Conservation (phyloP, 2,888 invertebrate genomes). For the Incurvaria masculella region DNA sequence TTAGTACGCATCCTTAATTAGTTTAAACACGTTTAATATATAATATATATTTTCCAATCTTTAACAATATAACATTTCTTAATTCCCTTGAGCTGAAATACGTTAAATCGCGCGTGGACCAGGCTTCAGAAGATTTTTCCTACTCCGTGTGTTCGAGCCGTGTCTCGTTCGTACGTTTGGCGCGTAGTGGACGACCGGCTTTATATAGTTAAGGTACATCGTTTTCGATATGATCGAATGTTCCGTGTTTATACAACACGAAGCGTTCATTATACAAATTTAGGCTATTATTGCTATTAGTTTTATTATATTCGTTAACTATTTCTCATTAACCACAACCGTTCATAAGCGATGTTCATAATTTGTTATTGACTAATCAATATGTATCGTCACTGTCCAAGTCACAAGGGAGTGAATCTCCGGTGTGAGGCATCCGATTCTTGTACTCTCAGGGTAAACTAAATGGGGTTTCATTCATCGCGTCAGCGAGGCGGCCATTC, state of each 20-base stretch:
- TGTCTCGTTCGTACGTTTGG: too few species aligned
- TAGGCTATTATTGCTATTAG: conserved; percentile 55
- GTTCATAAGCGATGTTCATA: conserved; percentile 56
- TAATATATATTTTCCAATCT: conserved; percentile 52
- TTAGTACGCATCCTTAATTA: conserved; percentile 55
- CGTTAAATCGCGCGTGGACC: neutral
- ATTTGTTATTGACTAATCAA: conserved; percentile 51
- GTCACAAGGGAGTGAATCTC: neutral
- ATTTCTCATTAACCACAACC: conserved; percentile 56
- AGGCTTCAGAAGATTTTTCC: neutral
- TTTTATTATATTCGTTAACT: conserved; percentile 50
- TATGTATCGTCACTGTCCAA: conserved; percentile 35
- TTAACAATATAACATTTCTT: conserved; percentile 35
- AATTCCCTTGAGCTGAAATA: neutral
- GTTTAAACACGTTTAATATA: conserved; percentile 55
- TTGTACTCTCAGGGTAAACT: conserved; percentile 21
- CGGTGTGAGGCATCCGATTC: conserved; percentile 30
- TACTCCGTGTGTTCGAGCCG: neutral
- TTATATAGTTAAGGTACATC: neutral
- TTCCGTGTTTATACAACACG: neutral
- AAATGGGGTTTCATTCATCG: conserved; percentile 32
- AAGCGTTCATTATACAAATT: conserved; percentile 6
- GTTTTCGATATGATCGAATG: neutral
- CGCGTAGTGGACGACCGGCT: neutral
- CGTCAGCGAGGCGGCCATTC: conserved; percentile 26